Base-by-base conservation (phyloP, 2,888 invertebrate genomes). In the Lasioglossum lativentre region DNA sequence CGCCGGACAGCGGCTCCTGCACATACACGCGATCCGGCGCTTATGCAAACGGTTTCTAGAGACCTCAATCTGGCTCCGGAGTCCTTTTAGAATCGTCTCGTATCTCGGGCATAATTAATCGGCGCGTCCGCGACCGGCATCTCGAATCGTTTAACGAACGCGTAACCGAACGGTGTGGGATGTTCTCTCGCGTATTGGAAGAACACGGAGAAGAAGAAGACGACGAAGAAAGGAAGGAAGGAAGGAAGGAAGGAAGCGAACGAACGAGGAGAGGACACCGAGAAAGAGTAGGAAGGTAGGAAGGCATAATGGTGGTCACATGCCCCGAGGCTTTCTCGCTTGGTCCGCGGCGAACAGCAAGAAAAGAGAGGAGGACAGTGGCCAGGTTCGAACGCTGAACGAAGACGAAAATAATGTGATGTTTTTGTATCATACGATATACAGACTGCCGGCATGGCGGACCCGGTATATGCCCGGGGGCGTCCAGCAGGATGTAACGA, bases 381-480 rank as follows among this genome's bases (percentile, higher is more conserved):
- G 63, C 66, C 75, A 76, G 68, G 42, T 78, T 80, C 77, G 86
- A 78, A 77, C 56, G 85, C 74, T 73, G 83, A 82, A 84, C 87
- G 80, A 80, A 86, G 90, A 90, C 82, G 93, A 93, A 93, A 94
- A 94, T 94, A 94, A 94, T 93, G 93, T 91, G 92, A 94, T 94
- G 94, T 94, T 94, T 94, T 94, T 94, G 94, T 94, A 94, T 94
- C 94, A 93, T 94, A 94, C 93, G 93, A 93, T 94, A 93, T 93
- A 94, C 90, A 91, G 90, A 92, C 90, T 88, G 92, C 88, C 92
- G 91, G 92, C 87, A 90, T 76, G 89, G 88, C 87, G 88, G 90
- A 89, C 89, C 56, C 89, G 78, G 92, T 89, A 92, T 90, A 87
- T 73, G 92, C 94, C 90, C 45, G 86, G 47, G 47, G 91, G 93